phyloP scores from a whole-genome alignment of 2,888 invertebrate species.

The Arrhopalites spinosus region DNA sequence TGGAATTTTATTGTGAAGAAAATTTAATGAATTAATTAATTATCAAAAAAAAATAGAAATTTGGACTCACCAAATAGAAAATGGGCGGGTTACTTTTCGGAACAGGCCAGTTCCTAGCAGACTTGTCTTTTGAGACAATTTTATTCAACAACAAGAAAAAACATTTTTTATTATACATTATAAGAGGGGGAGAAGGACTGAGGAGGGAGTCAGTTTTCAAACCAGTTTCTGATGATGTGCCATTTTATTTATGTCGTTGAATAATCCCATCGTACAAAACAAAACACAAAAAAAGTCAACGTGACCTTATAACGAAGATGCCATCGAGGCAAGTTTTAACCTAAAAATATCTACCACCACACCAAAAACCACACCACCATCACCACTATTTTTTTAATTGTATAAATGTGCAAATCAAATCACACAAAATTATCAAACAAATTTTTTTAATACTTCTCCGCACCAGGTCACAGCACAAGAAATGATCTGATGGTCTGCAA shows the following conservation, averaged over 20 bases:
- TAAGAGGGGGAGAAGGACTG: background rate
- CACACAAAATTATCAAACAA: background rate
- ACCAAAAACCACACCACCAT: background rate
- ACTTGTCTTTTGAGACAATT: background rate
- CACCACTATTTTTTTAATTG: too few relatives aligned
- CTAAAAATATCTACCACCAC: background rate
- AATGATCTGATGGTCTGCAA: too few relatives aligned
- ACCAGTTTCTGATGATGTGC: background rate
- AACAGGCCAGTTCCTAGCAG: constrained; percentile 64
- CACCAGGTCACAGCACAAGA: constrained; percentile 2
- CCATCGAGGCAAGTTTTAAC: constrained; percentile 9
- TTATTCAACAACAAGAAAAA: too few relatives aligned
- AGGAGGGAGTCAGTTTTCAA: too few relatives aligned
- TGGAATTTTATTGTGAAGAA: too few relatives aligned
- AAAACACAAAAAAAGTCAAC: constrained; percentile 3
- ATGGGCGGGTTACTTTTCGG: constrained; percentile 86
- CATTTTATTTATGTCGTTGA: background rate
- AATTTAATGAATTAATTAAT: too few relatives aligned
- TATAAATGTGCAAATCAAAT: background rate
- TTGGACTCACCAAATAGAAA: constrained; percentile 74
- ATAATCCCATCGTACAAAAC: background rate
- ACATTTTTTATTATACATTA: too few relatives aligned
- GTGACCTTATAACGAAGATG: background rate
- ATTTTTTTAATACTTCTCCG: background rate
- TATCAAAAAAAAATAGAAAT: background rate